Evolutionary conservation across 2,888 invertebrate species (phyloP), one percentile per base, ranked within the genome.

Genomic region (Strigamia transsilvanica): DNA sequence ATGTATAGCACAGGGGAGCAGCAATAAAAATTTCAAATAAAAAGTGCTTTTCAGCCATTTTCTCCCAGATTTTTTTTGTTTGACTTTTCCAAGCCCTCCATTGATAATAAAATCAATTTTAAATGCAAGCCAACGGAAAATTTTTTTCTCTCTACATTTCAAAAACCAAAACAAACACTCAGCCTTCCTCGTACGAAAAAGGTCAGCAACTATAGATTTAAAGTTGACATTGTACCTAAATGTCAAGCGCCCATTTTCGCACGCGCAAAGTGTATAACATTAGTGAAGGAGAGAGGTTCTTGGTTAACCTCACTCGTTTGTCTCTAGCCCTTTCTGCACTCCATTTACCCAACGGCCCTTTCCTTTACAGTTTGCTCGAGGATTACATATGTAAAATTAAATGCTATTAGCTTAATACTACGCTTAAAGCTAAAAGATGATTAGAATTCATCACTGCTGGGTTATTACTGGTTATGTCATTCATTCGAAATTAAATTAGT

Each of bases 221-320:
- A 9, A 15, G 73, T n/a, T 73, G 73, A 73, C 73, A 73, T 73
- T 73, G 23, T 32, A 32, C n/a, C 13, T 73, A 10, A 23, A 73
- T 73, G 73, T 73, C 73, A 73, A 73, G 73, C 27, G 12, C n/a
- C 73, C 32, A 73, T 73, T 73, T 73, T 73, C 32, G 73, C 13
- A 73, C 23, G 73, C 73, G 73, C 27, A 73, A 73, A 73, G 73
- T 73, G 32, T 73, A 13, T 6, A 32, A 27, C 73, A 73, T 73
- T 73, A 73, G 73, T 32, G 56, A 9, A 56, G 46, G 46, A 66
- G 73, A 27, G 73, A 73, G 73, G n/a, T 73, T 27, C 23, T 73
- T 73, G 73, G 73, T 73, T 73, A 73, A 73, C 73, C 73, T 73
- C 73, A 73, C 73, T 73, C 73, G 73, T 73, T 73, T 73, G 73